phyloP scores from a whole-genome alignment of 1,140 invertebrate genomes.

The Drosophila simulans region DNA sequence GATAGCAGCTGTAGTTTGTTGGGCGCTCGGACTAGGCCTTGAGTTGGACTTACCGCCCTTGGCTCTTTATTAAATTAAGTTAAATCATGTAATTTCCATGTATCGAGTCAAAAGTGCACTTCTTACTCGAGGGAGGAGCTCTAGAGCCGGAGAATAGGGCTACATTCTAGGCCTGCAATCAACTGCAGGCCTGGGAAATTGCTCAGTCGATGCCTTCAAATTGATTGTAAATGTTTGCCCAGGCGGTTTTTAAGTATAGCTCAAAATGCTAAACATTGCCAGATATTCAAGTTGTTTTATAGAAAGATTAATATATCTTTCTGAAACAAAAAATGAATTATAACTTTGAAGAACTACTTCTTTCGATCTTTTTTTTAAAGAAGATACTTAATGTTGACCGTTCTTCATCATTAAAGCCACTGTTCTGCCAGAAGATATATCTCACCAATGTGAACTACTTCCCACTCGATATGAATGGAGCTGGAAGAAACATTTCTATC shows the following conservation, averaged over 20 bases:
- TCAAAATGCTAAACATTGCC: neutral
- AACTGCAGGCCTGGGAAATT: slow-evolving; percentile 61
- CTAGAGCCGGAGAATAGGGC: slow-evolving; percentile 14
- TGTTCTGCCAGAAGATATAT: no score
- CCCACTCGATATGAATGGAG: slow-evolving; percentile 2
- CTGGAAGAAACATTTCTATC: slow-evolving; percentile 15
- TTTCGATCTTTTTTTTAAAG: no score
- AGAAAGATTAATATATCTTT: no score
- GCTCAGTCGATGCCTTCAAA: slow-evolving; percentile 54
- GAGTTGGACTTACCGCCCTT: slow-evolving; percentile 57
- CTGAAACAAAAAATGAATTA: no score
- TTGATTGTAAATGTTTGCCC: slow-evolving; percentile 75
- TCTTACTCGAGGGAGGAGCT: slow-evolving; percentile 46
- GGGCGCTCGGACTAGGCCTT: neutral
- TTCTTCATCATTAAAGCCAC: no score
- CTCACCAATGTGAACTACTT: neutral
- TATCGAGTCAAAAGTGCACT: slow-evolving; percentile 77
- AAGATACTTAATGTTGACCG: no score
- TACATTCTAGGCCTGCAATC: slow-evolving; percentile 40
- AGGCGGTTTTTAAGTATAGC: slow-evolving; percentile 16
- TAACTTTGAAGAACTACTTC: no score
- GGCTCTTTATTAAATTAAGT: slow-evolving; percentile 83
- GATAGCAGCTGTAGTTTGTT: slow-evolving; percentile 11
- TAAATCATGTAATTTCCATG: slow-evolving; percentile 83
- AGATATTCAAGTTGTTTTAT: neutral